Base-by-base conservation (phyloP, 2,888 invertebrate species). In the Megaustenia siamemsis region DNA sequence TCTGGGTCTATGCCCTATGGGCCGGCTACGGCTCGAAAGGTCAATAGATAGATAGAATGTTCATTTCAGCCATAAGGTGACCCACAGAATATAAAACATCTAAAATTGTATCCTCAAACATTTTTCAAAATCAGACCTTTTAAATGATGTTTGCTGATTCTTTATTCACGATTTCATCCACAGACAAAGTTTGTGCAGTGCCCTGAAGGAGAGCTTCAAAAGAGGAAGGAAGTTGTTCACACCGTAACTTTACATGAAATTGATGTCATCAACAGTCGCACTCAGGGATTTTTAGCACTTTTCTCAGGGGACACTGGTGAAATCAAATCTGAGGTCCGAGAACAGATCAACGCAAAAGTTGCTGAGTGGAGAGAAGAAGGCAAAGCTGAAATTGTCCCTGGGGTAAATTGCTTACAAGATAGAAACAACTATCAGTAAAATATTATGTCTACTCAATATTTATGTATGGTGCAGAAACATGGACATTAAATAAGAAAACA, bases 251-350 rank as follows among this genome's bases (percentile, higher is more conserved):
- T 99, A n/a, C 99, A 99, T 93, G 99, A 99, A 94, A 98, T 99
- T 82, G 99, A 99, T 93, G 99, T 99, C 8, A 99, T 99, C 93
- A 99, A 99, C 94, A 98, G 98, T 68, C 95, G 99, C 88, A 98
- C 99, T 0, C 99, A 99, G 93, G 99, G 99, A 0, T 99, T 99
- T 93, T 94, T 99, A 38, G 99, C 99, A 0, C 95, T 99, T 0
- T 99, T 99, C 94, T 98, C 99, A 10, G 98, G 97, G 96, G 99
- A 99, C 93, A 99, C 99, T 0, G 99, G 99, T 0, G 99, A 99
- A 94, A 99, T 99, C 60, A 99, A 99, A 92, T 95, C 97, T 0
- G 99, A 99, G 94, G 98, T 99, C 0, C 96, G 99, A 0, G 99
- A 99, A 91, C 99, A 99, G 94, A 99, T 99, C 89, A 99, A 99